Evolutionary conservation across 1,140 invertebrate genomes (phyloP).

Genomic region (Drosophila takahashii): DNA sequence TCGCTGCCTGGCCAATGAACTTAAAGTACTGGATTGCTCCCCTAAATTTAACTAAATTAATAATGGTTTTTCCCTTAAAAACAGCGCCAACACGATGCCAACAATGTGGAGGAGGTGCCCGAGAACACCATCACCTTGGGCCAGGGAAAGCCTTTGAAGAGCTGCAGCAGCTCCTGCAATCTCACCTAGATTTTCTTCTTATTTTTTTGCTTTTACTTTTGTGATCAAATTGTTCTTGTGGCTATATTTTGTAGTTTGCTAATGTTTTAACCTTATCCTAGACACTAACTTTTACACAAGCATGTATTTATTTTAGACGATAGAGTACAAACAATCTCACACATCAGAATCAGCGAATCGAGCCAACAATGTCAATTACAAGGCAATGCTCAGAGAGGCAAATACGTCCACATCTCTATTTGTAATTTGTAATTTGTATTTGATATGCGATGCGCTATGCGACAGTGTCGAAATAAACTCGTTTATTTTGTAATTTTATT

Average conservation of each 20-base stretch:
- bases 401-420: constrained; percentile 71
- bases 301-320: constrained; percentile 64
- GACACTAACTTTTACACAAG: constrained; percentile 56
- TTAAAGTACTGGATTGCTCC: constrained; percentile 88
- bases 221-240: constrained; percentile 75
- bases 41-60: neutral
- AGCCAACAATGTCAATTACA: constrained; percentile 72
- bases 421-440: constrained; percentile 34
- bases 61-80: neutral
- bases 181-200: constrained; percentile 66
- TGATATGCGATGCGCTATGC: constrained; percentile 25
- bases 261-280: constrained; percentile 56
- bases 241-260: constrained; percentile 62
- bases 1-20: constrained; percentile 93
- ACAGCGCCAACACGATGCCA: constrained; percentile 74
- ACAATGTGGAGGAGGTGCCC: constrained; percentile 57
- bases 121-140: constrained; percentile 76
- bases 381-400: constrained; percentile 53
- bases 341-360: constrained; percentile 65
- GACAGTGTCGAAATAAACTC: constrained; percentile 67
- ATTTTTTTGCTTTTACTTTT: constrained; percentile 60
- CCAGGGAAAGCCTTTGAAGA: constrained; percentile 78
- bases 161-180: constrained; percentile 83
- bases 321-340: constrained; percentile 79
- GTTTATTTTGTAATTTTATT: constrained; percentile 76